A percentile compares a stretch with the other conserved stretches of the same genome.
Evolutionary conservation across 2,888 invertebrate genomes (phyloP).

Genomic region (Formica aserva): DNA sequence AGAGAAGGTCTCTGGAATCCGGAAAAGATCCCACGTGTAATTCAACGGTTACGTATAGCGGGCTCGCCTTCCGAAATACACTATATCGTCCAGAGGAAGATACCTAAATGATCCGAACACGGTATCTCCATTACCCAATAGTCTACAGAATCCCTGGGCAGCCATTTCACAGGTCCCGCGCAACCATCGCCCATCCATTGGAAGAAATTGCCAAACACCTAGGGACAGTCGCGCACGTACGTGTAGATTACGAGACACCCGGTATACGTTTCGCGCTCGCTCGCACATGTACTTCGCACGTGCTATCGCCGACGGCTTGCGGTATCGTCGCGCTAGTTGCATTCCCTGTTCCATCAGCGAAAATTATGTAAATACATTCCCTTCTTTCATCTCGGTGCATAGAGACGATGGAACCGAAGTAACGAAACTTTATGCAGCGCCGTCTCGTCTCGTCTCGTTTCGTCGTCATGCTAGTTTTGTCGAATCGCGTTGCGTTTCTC

Average conservation of each 20-base stretch:
- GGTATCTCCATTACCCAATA: constrained; percentile 49
- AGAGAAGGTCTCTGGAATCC: background rate
- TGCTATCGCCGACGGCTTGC: constrained; percentile 8
- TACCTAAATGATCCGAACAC: constrained; percentile 46
- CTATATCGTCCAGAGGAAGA: constrained; percentile 27
- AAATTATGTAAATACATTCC: constrained; percentile 62
- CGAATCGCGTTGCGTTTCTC: constrained; percentile 1
- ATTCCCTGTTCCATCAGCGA: constrained; percentile 22
- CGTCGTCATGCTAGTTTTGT: background rate
- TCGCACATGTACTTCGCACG: constrained; percentile 55
- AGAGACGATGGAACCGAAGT: constrained; percentile 33
- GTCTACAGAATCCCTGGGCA: constrained; percentile 24
- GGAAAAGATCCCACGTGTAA: background rate
- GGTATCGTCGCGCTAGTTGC: constrained; percentile 12
- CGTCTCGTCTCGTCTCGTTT: constrained; percentile 17
- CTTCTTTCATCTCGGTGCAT: background rate
- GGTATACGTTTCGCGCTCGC: constrained; percentile 48
- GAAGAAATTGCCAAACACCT: constrained; percentile 44
- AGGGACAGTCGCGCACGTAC: constrained; percentile 33
- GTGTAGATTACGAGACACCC: constrained; percentile 59
- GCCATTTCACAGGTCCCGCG: constrained; percentile 17
- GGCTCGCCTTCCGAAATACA: background rate
- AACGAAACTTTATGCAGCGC: constrained; percentile 20
- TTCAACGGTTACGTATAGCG: background rate
- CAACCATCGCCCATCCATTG: constrained; percentile 31